Evolutionary conservation across 2,113 vertebrate genomes (phyloP).

Genomic region (Pterocles burchelli): DNA sequence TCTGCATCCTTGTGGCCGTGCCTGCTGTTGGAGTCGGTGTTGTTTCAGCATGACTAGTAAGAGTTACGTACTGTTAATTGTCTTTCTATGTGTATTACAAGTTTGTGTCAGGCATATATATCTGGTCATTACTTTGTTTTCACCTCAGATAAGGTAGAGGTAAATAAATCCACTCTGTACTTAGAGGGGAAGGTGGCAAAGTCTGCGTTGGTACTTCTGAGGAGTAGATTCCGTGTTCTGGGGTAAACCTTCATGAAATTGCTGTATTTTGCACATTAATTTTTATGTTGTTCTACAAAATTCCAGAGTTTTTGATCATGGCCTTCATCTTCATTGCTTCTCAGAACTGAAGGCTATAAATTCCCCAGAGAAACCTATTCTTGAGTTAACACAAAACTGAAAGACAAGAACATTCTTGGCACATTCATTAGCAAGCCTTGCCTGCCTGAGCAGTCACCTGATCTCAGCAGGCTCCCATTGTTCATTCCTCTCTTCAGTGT

Average conservation of each 20-base stretch:
- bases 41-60: not conserved
- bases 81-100: not conserved
- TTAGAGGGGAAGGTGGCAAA: not conserved
- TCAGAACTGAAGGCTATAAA: not conserved
- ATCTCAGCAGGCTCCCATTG: not conserved
- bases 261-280: not conserved
- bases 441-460: not conserved
- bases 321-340: not conserved
- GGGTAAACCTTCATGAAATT: not conserved
- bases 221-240: not conserved
- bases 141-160: not conserved
- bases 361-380: not conserved
- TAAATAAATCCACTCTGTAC: not conserved
- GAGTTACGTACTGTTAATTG: not conserved
- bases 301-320: not conserved
- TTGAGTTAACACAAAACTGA: not conserved
- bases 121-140: not conserved
- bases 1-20: not conserved
- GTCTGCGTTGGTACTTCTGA: not conserved
- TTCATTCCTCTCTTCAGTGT: not conserved
- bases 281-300: not conserved
- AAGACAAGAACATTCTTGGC: not conserved
- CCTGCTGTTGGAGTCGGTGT: not conserved
- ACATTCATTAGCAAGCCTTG: not conserved
- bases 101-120: rapidly evolving